These are phyloP conservation scores for Epizoanthus illoricatus DNA, from an alignment of 92 coral and sea anemone genomes.

Conservation along the genomic window DNA sequence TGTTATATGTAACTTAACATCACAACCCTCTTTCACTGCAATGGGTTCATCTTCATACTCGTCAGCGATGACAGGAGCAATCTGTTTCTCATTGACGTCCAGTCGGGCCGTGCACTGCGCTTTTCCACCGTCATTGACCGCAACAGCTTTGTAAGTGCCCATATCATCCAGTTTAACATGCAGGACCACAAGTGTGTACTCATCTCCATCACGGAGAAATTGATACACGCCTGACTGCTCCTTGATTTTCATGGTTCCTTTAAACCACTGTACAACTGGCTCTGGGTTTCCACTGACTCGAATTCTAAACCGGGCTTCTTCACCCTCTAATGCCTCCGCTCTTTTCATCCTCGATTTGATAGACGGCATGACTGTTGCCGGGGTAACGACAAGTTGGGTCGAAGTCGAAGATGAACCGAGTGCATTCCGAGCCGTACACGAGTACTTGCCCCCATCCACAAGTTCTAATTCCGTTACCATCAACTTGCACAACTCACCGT, in stretches of 20 bases:
- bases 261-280: constrained; percentile 86
- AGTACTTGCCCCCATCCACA: constrained; percentile 78
- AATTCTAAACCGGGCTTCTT: constrained; percentile 73
- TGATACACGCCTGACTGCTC: constrained; percentile 45
- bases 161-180: constrained; percentile 59
- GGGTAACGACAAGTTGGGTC: constrained; percentile 57
- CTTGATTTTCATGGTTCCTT: constrained; percentile 49
- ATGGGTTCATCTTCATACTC: constrained; percentile 73
- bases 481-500: constrained; percentile 69
- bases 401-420: constrained; percentile 73
- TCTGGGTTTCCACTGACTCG: constrained; percentile 81
- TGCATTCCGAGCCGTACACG: constrained; percentile 74
- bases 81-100: constrained; percentile 64
- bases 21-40: constrained; percentile 79
- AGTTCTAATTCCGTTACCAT: constrained; percentile 70
- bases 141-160: constrained; percentile 81
- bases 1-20: constrained; percentile 63
- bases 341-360: constrained; percentile 72
- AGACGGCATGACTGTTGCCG: constrained; percentile 62
- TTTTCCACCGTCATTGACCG: constrained; percentile 75
- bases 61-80: constrained; percentile 75
- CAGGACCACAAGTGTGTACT: constrained; percentile 56
- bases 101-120: constrained; percentile 62
- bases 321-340: constrained; percentile 63
- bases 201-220: constrained; percentile 53